phyloP scores from a whole-genome alignment of 2,888 invertebrate genomes.

The Scaeva pyrastri region DNA sequence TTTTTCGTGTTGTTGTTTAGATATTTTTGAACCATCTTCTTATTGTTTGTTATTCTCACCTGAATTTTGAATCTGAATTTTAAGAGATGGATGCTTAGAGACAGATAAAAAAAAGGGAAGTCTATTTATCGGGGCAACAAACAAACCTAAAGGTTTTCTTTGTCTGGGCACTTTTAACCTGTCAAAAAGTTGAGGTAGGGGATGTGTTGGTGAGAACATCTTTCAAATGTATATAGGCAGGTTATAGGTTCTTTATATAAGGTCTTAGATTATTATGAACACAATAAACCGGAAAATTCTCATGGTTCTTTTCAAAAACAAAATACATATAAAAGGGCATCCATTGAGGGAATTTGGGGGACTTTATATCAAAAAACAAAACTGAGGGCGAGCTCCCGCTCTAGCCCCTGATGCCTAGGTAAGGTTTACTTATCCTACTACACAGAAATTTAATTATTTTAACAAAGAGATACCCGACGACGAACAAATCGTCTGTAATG shows the following conservation, averaged over 20 bases:
- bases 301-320: not conserved
- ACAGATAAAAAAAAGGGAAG: constrained; percentile 60
- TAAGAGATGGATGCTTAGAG: not conserved
- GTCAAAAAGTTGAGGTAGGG: constrained; percentile 29
- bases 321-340: not conserved
- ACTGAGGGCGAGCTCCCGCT: no score
- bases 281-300: constrained; percentile 59
- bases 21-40: constrained; percentile 54
- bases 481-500: constrained; percentile 52
- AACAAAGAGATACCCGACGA: constrained; percentile 48
- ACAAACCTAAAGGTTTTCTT: constrained; percentile 48
- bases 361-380: constrained; percentile 3
- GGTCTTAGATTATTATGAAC: constrained; percentile 20
- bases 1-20: constrained; percentile 14
- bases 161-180: constrained; percentile 55
- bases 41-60: constrained; percentile 70
- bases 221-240: no score
- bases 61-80: constrained; percentile 21
- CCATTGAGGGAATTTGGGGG: constrained; percentile 23
- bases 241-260: no score
- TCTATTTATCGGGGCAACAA: constrained; percentile 52
- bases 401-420: no score
- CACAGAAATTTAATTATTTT: constrained; percentile 20
- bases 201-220: constrained; percentile 1
- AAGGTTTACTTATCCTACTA: constrained; percentile 19